A percentile compares a stretch with the other conserved stretches of the same genome.
Evolutionary conservation across 2,113 vertebrate species (phyloP).

Genomic region (Tragelaphus buxtoni): DNA sequence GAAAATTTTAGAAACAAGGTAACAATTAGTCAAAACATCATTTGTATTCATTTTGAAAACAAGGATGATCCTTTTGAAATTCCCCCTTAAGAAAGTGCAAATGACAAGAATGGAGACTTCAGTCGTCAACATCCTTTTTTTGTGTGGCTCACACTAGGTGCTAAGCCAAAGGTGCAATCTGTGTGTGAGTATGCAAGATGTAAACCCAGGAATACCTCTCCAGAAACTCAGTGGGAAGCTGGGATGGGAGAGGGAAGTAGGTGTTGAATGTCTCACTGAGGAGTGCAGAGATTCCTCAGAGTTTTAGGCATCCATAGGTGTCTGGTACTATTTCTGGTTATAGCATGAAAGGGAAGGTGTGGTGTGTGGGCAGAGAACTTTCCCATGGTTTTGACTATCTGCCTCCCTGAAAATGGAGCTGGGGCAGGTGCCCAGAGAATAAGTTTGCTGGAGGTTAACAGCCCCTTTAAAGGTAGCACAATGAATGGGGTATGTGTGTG

Average conservation of each 20-base stretch:
- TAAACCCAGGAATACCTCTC: neutral
- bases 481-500: neutral
- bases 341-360: neutral
- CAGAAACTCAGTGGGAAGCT: neutral
- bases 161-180: neutral
- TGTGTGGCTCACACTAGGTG: neutral
- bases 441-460: neutral
- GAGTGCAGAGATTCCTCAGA: neutral
- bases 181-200: neutral
- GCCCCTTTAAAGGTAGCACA: neutral
- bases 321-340: neutral
- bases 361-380: neutral
- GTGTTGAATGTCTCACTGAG: neutral
- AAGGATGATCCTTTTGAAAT: neutral
- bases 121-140: neutral
- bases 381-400: neutral
- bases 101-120: neutral
- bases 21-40: neutral
- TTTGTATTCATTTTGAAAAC: neutral
- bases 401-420: neutral
- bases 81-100: neutral
- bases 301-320: neutral
- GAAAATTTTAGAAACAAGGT: neutral
- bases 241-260: neutral
- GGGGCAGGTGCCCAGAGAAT: neutral